Evolutionary conservation across 2,113 vertebrate genomes (phyloP).

Genomic region (Coptodon bakossiorum): DNA sequence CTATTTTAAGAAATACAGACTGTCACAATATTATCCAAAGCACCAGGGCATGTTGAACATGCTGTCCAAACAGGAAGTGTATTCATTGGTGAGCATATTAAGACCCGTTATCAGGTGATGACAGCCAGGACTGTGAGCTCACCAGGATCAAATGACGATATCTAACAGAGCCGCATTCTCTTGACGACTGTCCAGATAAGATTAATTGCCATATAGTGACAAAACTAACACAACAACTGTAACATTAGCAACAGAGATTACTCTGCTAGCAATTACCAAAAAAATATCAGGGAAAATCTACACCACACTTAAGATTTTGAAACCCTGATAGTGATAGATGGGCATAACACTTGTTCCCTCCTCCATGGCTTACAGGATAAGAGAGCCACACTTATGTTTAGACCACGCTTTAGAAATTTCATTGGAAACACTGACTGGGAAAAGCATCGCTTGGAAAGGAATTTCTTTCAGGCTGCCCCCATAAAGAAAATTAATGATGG

Average conservation of each 20-base stretch:
- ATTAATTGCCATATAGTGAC: conserved; percentile 42
- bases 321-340: conserved; percentile 4
- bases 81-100: conserved; percentile 24
- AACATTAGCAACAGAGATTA: conserved; percentile 42
- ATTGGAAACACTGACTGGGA: not conserved
- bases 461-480: not conserved
- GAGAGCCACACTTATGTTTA: not conserved
- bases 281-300: conserved; percentile 36
- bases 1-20: conserved; percentile 35
- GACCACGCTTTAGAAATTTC: not conserved
- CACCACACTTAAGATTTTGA: conserved; percentile 27
- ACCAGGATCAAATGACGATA: conserved; percentile 46
- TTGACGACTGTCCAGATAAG: conserved; percentile 48
- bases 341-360: not conserved
- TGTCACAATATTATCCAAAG: conserved; percentile 65
- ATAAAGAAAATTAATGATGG: not conserved
- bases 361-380: not conserved
- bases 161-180: conserved; percentile 1
- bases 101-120: conserved; percentile 43
- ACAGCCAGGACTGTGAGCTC: conserved; percentile 45
- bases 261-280: conserved; percentile 50
- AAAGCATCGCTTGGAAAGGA: not conserved
- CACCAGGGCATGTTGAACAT: not conserved
- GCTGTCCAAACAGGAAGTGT: conserved; percentile 51
- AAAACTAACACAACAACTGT: conserved; percentile 44